Base-by-base conservation (phyloP, 2,888 invertebrate species). In the Nomada goodeniana region DNA sequence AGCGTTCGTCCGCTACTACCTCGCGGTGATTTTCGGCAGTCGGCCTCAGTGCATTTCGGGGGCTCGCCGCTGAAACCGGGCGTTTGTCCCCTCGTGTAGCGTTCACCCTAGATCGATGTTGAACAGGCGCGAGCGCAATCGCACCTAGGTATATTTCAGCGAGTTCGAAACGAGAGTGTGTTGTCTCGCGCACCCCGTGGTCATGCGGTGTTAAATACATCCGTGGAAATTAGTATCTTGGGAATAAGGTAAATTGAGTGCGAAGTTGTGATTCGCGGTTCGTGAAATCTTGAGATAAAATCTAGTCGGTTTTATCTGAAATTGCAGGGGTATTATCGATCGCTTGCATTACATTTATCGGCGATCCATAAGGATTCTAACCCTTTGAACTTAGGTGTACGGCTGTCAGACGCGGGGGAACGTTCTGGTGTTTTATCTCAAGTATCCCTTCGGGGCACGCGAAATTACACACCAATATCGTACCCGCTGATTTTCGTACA, bases 1-100 rank as follows among this genome's bases (percentile, higher is more conserved):
- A 81, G 42, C 69, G 69, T 82, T 81, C 83, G 65, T 82, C 80
- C 76, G 53, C 71, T 36, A 79, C 76, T 47, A 15, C 47, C 47
- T 80, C 75, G 67, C 75, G 60, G 76, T 78, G 82, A 80, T 86
- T 82, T 84, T 70, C 64, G 70, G 69, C 63, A 57, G 57, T 20
- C 26, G n/a, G 42, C n/a, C 20, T 60, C 26, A 68, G 63, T 47
- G 52, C 42, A 20, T 23, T 23, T 11, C 26, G 36, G 4, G 20
- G 59, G 20, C 44, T 18, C 44, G 29, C 20, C n/a, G 7, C 7
- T 18, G 44, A 15, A 26, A 13, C 57, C 9, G 5, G 7, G 36
- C 36, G 36, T 36, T 7, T 55, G 36, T 44, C 47, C 60, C 44
- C 47, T 44, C 57, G 44, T 23, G 7, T 57, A 42, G 18, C 1